Evolutionary conservation across 2,888 invertebrate genomes (phyloP).

Genomic region (Drosophila austrosaltans): DNA sequence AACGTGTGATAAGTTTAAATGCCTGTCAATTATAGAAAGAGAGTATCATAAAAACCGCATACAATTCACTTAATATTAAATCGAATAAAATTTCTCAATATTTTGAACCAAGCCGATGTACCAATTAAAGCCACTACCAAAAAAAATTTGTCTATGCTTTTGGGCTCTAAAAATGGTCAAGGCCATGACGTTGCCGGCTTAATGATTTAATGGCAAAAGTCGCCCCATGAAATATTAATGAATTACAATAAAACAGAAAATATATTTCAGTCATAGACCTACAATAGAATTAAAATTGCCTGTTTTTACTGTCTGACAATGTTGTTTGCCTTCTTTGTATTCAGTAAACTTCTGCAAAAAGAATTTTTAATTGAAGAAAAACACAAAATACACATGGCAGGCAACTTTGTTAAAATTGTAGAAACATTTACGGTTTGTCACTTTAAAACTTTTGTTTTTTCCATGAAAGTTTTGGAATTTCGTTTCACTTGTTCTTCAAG

Average conservation of each 20-base stretch:
- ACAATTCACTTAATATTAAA: not conserved
- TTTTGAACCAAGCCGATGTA: not conserved
- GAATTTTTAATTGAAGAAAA: not conserved
- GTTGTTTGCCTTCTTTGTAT: not conserved
- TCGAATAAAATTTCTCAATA: not conserved
- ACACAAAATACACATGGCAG: not conserved
- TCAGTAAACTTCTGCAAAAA: not conserved
- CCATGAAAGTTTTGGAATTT: conserved; percentile 31
- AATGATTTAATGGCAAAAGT: conserved; percentile 61
- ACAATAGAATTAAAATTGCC: conserved; percentile 16
- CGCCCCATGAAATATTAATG: conserved; percentile 61
- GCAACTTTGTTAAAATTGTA: conserved; percentile 28
- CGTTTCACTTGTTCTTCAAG: conserved; percentile 15
- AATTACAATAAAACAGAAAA: conserved; percentile 35
- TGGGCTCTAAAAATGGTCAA: conserved; percentile 54
- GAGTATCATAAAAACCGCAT: not conserved
- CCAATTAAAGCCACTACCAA: not conserved
- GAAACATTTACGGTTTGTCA: conserved; percentile 37
- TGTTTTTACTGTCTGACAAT: not conserved
- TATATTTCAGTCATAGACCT: conserved; percentile 2
- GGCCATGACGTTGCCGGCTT: conserved; percentile 38
- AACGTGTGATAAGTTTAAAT: no score
- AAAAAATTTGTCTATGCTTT: conserved; percentile 2
- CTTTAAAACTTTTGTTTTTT: not conserved
- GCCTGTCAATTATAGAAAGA: not conserved